Base-by-base conservation (phyloP, 2,888 invertebrate species). In the Pterostichus madidus region DNA sequence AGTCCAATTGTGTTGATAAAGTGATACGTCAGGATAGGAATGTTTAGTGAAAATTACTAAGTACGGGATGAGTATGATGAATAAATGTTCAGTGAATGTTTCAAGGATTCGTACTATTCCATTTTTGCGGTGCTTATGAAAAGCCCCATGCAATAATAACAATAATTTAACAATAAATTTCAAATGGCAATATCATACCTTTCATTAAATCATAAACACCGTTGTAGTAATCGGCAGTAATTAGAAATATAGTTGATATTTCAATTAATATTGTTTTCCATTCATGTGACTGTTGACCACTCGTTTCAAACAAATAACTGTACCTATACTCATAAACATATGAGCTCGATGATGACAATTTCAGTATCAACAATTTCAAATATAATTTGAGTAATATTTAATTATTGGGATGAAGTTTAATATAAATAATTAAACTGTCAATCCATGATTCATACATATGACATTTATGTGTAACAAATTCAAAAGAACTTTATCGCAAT, bases 161-260 rank as follows among this genome's bases (percentile, higher is more conserved):
- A n/a, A n/a, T n/a, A n/a, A n/a, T n/a, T n/a, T n/a, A 31, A 31
- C 59, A 59, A 59, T 59, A 59, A 31, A 59, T 31, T 59, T 17
- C 31, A 59, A 59, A 59, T 59, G 24, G 59, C 31, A 59, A 24
- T 59, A 24, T 59, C 59, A 56, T 56, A 59, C 59, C 59, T 59
- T 59, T 24, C 59, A 17, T 31, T 31, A 59, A 59, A 59, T 59
- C 59, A 59, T 24, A 10, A 59, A 59, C 17, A 59, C 17, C 59
- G 59, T 31, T 59, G 59, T 59, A 59, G 17, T 59, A 59, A 59
- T 59, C 24, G 59, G 59, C 24, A 59, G 24, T 59, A 59, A 59
- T 59, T 59, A 59, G 59, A 59, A 59, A 59, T 59, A 56, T 17
- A 59, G 59, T 59, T 59, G 24, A 59, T 59, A 59, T 59, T 59